phyloP scores from a whole-genome alignment of 2,888 invertebrate species.

The Cosmorhoe ocellata region DNA sequence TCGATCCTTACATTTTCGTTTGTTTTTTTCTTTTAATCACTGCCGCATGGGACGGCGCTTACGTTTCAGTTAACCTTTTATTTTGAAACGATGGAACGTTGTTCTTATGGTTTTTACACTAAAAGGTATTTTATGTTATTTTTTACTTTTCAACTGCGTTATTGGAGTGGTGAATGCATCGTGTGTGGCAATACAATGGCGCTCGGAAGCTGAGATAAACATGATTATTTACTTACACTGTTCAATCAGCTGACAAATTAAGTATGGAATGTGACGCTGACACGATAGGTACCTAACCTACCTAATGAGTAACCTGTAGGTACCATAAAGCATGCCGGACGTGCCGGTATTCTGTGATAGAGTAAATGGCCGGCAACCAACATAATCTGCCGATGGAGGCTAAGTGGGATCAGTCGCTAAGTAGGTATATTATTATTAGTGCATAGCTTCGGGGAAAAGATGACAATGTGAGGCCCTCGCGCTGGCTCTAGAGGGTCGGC shows the following conservation, averaged over 20 bases:
- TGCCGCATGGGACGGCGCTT: slow-evolving; percentile 80
- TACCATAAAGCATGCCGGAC: not conserved
- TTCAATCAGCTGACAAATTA: slow-evolving; percentile 21
- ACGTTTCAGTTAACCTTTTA: slow-evolving; percentile 81
- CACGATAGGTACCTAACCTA: too few species aligned
- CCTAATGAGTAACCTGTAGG: not conserved
- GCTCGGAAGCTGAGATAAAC: slow-evolving; percentile 14
- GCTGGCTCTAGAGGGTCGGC: slow-evolving; percentile 64
- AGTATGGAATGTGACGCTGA: not conserved
- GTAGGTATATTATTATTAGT: slow-evolving; percentile 62
- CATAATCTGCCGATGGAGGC: slow-evolving; percentile 28
- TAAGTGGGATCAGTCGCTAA: slow-evolving; percentile 20
- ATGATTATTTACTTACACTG: not conserved
- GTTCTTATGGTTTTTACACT: slow-evolving; percentile 90
- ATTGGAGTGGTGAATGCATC: slow-evolving; percentile 65
- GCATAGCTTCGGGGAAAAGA: slow-evolving; percentile 71
- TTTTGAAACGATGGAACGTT: slow-evolving; percentile 89
- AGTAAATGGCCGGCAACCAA: not conserved
- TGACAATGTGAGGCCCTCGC: slow-evolving; percentile 71
- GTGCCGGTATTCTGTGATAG: not conserved
- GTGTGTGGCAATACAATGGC: slow-evolving; percentile 58
- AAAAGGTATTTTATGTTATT: slow-evolving; percentile 88
- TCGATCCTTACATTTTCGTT: slow-evolving; percentile 78
- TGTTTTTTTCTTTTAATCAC: slow-evolving; percentile 74
- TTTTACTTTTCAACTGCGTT: slow-evolving; percentile 77